Conservation (phyloP, 1,140 invertebrate genomes). For the Zophobas morio region DNA sequence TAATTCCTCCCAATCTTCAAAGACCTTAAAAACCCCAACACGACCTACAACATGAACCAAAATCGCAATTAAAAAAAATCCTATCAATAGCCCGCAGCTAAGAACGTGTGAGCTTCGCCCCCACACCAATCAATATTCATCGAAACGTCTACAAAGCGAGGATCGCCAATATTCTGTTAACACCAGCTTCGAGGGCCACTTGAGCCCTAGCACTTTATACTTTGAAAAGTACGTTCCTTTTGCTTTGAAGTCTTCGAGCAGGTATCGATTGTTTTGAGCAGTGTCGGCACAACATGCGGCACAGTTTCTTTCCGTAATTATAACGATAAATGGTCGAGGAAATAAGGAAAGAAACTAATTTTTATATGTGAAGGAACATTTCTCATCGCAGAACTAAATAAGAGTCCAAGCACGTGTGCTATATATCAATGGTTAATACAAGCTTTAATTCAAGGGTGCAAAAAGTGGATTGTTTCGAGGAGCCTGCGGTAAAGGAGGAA, state of each 20-base stretch:
- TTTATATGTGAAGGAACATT: conserved; percentile 11
- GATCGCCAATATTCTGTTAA: conserved; percentile 40
- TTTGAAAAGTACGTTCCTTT: conserved; percentile 23
- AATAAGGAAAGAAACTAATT: conserved; percentile 11
- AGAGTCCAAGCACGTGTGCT: conserved; percentile 30
- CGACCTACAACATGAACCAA: neutral
- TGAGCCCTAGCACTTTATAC: conserved; percentile 12
- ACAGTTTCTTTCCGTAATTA: conserved; percentile 23
- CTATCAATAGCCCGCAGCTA: neutral
- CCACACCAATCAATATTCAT: conserved; percentile 30
- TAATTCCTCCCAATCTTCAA: too few species aligned
- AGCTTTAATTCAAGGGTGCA: conserved; percentile 17
- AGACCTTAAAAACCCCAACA: too few species aligned
- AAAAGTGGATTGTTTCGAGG: conserved; percentile 13
- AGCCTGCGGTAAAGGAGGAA: neutral
- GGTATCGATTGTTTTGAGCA: conserved; percentile 21
- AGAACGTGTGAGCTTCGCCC: neutral
- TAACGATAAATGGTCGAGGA: conserved; percentile 9
- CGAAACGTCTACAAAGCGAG: conserved; percentile 33
- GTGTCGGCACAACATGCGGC: neutral
- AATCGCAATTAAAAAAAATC: neutral
- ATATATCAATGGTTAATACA: conserved; percentile 35
- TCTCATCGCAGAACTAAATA: conserved; percentile 16
- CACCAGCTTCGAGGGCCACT: conserved; percentile 35
- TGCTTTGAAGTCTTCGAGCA: conserved; percentile 1